Base-by-base conservation (phyloP, 2,888 invertebrate genomes). In the Esperia sulphurella region DNA sequence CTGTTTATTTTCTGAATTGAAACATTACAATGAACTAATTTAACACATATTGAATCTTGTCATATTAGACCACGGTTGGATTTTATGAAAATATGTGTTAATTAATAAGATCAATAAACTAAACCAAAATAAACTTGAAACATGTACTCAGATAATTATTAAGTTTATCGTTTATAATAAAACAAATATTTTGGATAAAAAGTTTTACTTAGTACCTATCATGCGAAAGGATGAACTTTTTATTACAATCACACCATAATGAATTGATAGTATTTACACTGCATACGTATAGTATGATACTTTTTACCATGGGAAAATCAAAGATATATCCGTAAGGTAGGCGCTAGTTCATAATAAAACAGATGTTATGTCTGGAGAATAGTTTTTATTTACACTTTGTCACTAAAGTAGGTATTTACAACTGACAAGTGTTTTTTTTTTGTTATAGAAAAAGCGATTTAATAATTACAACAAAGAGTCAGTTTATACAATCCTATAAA, bases 341-440 rank as follows among this genome's bases (percentile, higher is more conserved):
- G 5, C 2, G 5, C 21, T 21, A 21, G 21, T 21, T 21, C 21
- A 21, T 21, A 21, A 21, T 21, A 21, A 21, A 21, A 21, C 62
- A 61, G 58, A 51, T 54, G 52, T 59, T 68, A 64, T 76, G 77
- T 68, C 78, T 81, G 69, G 76, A 86, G 85, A 86, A 85, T 83
- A 84, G 58, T 74, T 82, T 81, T 85, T 86, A 87, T 87, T 87
- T 86, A 86, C 87, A 87, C 67, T 73, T 79, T 78, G 71, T 71
- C 73, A 68, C 79, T 81, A 79, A 68, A 65, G 58, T 74, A 76
- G 65, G 58, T 82, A 80, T 83, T 59, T 83, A 85, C 82, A 85
- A 71, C 62, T 72, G 74, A 79, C 73, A 71, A 72, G 71, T 73
- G 70, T 72, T 66, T 70, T 65, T 14, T 43, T 14, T 43, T n/a